Evolutionary conservation across 2,888 invertebrate species (phyloP).

Genomic region (Sipha maydis): DNA sequence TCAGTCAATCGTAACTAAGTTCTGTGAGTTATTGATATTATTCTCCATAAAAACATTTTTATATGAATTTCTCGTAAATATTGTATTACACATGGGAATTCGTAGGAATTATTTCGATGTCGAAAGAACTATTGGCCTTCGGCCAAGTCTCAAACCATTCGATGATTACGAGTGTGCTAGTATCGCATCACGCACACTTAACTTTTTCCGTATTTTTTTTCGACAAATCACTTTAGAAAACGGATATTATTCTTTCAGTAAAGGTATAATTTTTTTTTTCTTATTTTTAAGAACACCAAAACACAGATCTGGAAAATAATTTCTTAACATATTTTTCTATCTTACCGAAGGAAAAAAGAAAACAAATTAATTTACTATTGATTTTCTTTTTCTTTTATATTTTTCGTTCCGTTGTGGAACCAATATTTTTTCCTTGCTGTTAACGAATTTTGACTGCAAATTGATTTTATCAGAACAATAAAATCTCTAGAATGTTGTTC

Average conservation of each 20-base stretch:
- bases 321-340: neutral
- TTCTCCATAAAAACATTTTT: neutral
- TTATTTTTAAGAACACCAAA: neutral
- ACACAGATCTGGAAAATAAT: neutral
- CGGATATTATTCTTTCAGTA: neutral
- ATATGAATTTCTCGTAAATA: slow-evolving; percentile 28
- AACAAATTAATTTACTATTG: neutral
- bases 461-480: slow-evolving; percentile 24
- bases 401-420: neutral
- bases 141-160: slow-evolving; percentile 11
- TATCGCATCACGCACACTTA: slow-evolving; percentile 11
- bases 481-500: neutral
- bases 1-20: neutral
- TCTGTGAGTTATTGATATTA: slow-evolving; percentile 5
- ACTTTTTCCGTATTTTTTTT: slow-evolving; percentile 26
- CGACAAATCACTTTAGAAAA: neutral
- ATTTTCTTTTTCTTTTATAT: slow-evolving; percentile 10
- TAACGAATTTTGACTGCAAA: neutral
- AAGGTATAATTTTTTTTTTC: neutral
- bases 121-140: slow-evolving; percentile 9
- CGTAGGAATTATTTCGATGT: slow-evolving; percentile 2
- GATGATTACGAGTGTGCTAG: slow-evolving; percentile 10
- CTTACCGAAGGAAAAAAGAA: neutral
- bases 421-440: neutral
- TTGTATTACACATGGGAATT: slow-evolving; percentile 2